Evolutionary conservation across 2,888 invertebrate species (phyloP).

Genomic region (Andricus curvator): DNA sequence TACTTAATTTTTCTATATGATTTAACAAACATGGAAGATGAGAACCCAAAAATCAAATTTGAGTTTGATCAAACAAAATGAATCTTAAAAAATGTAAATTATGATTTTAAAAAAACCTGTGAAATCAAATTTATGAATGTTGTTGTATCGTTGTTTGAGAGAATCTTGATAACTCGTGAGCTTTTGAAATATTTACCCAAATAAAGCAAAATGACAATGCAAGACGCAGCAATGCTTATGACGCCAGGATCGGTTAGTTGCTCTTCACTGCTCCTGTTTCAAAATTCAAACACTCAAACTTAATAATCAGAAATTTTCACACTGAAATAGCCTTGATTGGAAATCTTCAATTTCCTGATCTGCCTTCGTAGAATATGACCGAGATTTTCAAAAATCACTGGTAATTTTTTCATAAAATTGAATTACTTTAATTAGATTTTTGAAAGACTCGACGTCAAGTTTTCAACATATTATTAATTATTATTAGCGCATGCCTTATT

Average conservation of each 20-base stretch:
- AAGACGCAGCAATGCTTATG: conserved; percentile 77
- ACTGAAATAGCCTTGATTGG: neutral
- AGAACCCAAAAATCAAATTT: neutral
- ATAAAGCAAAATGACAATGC: conserved; percentile 77
- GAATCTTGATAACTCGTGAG: neutral
- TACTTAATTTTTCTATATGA: neutral
- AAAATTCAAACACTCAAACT: conserved; percentile 73
- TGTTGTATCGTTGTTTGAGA: conserved; percentile 4
- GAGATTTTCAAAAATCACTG: neutral
- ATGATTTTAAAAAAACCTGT: neutral
- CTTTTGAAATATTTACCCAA: conserved; percentile 75
- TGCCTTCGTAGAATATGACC: neutral
- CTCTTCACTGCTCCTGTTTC: conserved; percentile 76
- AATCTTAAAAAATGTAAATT: neutral
- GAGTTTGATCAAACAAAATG: neutral
- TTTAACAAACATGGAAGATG: neutral
- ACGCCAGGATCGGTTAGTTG: conserved; percentile 76
- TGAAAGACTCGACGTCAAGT: neutral
- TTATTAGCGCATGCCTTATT: conserved; percentile 62
- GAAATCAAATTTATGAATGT: neutral
- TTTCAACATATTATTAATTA: conserved; percentile 16
- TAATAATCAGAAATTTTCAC: conserved; percentile 61
- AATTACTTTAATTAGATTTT: neutral
- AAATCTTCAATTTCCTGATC: neutral
- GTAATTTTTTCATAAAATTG: neutral